Evolutionary conservation across 2,888 invertebrate species (phyloP), one percentile per base, ranked within the genome.

Genomic region (Mythimna pallens): DNA sequence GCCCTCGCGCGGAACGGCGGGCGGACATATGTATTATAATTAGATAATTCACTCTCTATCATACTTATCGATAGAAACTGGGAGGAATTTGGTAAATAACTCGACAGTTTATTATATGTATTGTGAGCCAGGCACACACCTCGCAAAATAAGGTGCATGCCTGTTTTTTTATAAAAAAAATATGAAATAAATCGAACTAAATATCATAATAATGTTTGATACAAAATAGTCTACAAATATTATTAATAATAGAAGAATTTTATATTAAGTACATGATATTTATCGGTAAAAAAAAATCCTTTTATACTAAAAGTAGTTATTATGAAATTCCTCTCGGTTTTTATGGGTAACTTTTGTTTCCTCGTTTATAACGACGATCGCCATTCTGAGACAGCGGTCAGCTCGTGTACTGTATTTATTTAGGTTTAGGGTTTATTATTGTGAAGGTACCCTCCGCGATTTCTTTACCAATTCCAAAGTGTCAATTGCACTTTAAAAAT

Each of bases 391-490:
- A 80, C 71, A 70, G 81, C 78, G 81, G 76, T 81, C 65, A 72
- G 72, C 63, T 83, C 80, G 85, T 83, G 77, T 63, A 75, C 75
- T 76, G 83, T 88, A 86, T 88, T 88, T 88, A 88, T 87, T 88
- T 88, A 88, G 86, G 73, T 78, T 69, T 85, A 85, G 86, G 78
- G 77, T 86, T 87, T 80, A 77, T 83, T 82, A 78, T 82, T 86
- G 82, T 87, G 76, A 83, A 86, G 82, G 80, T 79, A 82, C 88
- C 88, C 86, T 87, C 87, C 87, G 87, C 85, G 80, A 84, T 83
- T 80, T 64, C 73, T 72, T 80, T 78, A 76, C 73, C 71, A 78
- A 80, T 78, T 80, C 76, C 67, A 65, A 80, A 79, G 84, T 84
- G 84, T 83, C 80, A 79, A 84, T 86, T 82, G 79, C 79, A 83